These are phyloP conservation scores for Physocephala rufipes DNA, from an alignment of 2,888 invertebrate species.

Conservation along the genomic window DNA sequence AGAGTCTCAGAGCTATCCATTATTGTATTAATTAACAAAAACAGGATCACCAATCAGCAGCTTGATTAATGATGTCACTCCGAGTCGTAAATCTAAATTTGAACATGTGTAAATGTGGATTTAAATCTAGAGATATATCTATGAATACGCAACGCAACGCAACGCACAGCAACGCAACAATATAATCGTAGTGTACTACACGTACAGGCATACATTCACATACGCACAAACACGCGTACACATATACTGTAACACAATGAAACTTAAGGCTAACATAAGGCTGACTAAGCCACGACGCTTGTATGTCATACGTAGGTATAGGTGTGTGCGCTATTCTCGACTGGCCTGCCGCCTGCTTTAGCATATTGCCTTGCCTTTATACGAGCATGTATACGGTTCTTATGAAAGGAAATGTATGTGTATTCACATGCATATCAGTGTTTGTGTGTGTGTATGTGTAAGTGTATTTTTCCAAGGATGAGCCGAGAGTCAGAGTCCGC, in stretches of 20 bases:
- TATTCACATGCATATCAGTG: too few relatives aligned
- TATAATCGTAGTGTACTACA: conserved; percentile 15
- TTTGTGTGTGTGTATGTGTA: neutral
- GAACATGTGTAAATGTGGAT: conserved; percentile 60
- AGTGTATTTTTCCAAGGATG: conserved; percentile 19
- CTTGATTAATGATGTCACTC: conserved; percentile 67
- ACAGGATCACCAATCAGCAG: conserved; percentile 67
- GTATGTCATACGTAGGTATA: too few relatives aligned
- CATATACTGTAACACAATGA: neutral
- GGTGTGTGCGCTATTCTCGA: conserved; percentile 2
- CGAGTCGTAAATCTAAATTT: conserved; percentile 66
- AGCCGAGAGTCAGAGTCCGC: conserved; percentile 13
- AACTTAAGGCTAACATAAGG: neutral
- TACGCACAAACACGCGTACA: too few relatives aligned
- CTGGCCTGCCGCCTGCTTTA: conserved; percentile 22
- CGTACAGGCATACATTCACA: too few relatives aligned
- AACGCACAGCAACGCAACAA: conserved; percentile 40
- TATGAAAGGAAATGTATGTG: too few relatives aligned
- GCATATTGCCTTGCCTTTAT: conserved; percentile 16
- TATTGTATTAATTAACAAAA: conserved; percentile 67
- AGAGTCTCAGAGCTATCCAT: conserved; percentile 59
- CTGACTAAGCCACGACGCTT: too few relatives aligned
- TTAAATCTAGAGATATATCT: conserved; percentile 54
- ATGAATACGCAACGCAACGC: neutral
- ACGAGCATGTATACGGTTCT: too few relatives aligned